phyloP scores from a whole-genome alignment of 1,140 invertebrate species.

The Lucilia cuprina region DNA sequence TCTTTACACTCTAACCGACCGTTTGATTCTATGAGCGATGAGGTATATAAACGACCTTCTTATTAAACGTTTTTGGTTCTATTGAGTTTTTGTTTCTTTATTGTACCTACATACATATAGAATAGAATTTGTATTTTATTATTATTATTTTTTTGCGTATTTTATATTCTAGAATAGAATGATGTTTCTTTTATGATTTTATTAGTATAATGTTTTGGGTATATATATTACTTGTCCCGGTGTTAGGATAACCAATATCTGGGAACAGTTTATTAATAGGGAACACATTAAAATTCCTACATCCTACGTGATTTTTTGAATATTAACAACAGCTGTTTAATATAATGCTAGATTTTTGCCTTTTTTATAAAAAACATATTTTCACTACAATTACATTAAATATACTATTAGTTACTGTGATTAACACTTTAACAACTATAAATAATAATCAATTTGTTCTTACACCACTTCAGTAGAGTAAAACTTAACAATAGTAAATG shows the following conservation, averaged over 20 bases:
- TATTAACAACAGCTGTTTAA: neutral
- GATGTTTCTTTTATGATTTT: neutral
- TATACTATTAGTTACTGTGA: neutral
- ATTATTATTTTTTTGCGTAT: too few species aligned
- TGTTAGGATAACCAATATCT: neutral
- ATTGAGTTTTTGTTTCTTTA: neutral
- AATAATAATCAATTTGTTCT: neutral
- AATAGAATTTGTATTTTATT: neutral
- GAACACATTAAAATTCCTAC: neutral
- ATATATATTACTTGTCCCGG: neutral
- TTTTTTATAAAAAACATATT: neutral
- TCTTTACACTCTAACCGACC: neutral
- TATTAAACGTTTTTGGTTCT: neutral
- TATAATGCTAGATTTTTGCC: neutral
- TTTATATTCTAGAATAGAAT: neutral
- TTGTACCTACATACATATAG: neutral
- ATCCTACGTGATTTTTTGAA: neutral
- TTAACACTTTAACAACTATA: neutral
- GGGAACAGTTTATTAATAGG: neutral
- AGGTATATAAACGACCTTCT: conserved; percentile 1
- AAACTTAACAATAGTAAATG: neutral
- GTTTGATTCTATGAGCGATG: neutral
- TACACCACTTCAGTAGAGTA: neutral
- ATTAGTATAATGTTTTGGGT: neutral
- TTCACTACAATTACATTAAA: neutral